Conservation (phyloP, 2,888 invertebrate genomes). For the Cryptus viduatorius region DNA sequence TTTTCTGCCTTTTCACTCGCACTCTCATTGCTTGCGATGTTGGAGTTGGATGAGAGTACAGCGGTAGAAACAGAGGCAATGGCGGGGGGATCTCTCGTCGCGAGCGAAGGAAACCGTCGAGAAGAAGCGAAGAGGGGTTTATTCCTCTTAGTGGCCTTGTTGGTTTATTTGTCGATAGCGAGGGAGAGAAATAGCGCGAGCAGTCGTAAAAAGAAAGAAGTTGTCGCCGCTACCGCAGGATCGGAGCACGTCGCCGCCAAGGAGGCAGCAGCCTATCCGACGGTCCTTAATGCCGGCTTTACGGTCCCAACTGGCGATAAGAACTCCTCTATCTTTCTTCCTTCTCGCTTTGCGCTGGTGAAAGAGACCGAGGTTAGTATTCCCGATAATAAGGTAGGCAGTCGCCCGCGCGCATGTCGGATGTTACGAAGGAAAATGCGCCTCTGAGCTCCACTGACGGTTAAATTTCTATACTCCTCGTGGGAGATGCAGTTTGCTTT, state of each 20-base stretch:
- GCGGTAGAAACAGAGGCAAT: constrained; percentile 43
- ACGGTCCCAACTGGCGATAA: constrained; percentile 58
- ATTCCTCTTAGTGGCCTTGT: constrained; percentile 32
- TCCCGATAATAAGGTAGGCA: constrained; percentile 60
- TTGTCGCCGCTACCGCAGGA: constrained; percentile 46
- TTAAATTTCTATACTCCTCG: constrained; percentile 8
- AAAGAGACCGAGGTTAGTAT: constrained; percentile 34
- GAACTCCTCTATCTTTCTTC: constrained; percentile 42
- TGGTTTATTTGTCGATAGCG: constrained; percentile 53
- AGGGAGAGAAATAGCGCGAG: constrained; percentile 38
- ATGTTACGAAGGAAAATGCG: constrained; percentile 25
- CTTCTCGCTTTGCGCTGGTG: not conserved
- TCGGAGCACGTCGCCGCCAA: constrained; percentile 47
- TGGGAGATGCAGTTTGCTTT: constrained; percentile 3
- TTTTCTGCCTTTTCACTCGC: constrained; percentile 47
- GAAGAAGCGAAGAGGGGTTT: constrained; percentile 42
- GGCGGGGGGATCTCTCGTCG: not conserved
- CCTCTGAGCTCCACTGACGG: not conserved
- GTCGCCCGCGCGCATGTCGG: constrained; percentile 33
- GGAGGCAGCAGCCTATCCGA: constrained; percentile 42
- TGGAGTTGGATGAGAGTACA: constrained; percentile 2
- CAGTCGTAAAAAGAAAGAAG: constrained; percentile 58
- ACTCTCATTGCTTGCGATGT: not conserved
- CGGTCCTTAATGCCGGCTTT: constrained; percentile 59
- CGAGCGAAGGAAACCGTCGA: constrained; percentile 13